Evolutionary conservation across 2,888 invertebrate species (phyloP).

Genomic region (Pseudococcus longispinus): DNA sequence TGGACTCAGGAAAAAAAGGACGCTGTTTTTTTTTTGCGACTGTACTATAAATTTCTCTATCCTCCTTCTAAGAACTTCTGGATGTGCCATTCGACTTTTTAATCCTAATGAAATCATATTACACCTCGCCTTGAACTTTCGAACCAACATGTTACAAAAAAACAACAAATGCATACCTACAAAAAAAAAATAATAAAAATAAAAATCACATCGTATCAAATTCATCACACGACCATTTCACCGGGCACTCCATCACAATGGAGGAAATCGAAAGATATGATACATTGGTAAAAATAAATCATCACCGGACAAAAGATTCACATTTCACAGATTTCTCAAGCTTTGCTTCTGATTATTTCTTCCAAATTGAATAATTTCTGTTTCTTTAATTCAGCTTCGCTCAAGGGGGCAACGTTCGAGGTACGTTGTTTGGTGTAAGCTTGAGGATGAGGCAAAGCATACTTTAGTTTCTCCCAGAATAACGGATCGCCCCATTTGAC

Average conservation of each 20-base stretch:
- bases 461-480: constrained; percentile 81
- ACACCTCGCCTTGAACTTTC: neutral
- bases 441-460: constrained; percentile 73
- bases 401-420: neutral
- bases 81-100: neutral
- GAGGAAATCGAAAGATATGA: neutral
- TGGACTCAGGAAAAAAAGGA: too few species aligned
- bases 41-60: too few species aligned
- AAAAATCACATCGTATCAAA: neutral
- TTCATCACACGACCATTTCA: neutral
- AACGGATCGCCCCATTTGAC: constrained; percentile 82
- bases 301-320: neutral
- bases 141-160: neutral
- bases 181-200: neutral
- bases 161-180: neutral
- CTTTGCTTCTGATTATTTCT: neutral
- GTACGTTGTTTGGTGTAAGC: neutral
- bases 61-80: neutral
- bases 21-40: too few species aligned
- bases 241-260: neutral
- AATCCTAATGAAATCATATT: neutral
- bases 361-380: neutral
- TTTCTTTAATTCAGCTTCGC: neutral
- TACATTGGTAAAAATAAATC: neutral
- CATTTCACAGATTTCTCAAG: neutral